Evolutionary conservation across 2,797 vertebrate genomes (phyloP).

Genomic region (Halcyon chelicuti): DNA sequence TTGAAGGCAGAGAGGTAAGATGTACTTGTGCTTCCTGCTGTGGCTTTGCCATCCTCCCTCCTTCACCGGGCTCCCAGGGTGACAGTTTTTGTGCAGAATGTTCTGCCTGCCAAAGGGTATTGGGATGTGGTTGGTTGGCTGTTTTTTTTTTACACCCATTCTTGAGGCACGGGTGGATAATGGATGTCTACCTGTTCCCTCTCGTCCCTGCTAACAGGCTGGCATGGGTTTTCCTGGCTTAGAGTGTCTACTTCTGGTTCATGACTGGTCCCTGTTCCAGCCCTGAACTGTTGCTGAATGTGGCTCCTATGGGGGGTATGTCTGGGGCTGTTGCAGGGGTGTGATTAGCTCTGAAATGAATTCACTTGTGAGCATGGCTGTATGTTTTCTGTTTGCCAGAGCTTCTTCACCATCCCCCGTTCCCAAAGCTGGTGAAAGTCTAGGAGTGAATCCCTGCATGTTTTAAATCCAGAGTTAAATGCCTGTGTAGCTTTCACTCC

Average conservation of each 20-base stretch:
- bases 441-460: not conserved
- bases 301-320: accelerated
- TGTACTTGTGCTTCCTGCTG: not conserved
- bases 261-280: not conserved
- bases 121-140: not conserved
- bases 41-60: not conserved
- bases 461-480: not conserved
- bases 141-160: no score
- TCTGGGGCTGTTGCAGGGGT: not conserved
- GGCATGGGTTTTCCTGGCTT: not conserved
- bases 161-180: not conserved
- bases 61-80: not conserved
- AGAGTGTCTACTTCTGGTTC: not conserved
- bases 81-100: not conserved
- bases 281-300: not conserved
- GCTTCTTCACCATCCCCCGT: not conserved
- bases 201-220: not conserved
- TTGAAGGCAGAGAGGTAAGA: slow-evolving; percentile 89
- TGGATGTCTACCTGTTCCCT: not conserved
- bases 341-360: not conserved
- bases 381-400: not conserved
- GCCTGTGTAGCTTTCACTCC: not conserved
- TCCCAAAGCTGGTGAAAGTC: not conserved
- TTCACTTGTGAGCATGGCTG: not conserved
- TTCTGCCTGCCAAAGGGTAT: accelerated